These are phyloP conservation scores for Trogon melanurus DNA, from an alignment of 2,113 vertebrate genomes.

Conservation along the genomic window DNA sequence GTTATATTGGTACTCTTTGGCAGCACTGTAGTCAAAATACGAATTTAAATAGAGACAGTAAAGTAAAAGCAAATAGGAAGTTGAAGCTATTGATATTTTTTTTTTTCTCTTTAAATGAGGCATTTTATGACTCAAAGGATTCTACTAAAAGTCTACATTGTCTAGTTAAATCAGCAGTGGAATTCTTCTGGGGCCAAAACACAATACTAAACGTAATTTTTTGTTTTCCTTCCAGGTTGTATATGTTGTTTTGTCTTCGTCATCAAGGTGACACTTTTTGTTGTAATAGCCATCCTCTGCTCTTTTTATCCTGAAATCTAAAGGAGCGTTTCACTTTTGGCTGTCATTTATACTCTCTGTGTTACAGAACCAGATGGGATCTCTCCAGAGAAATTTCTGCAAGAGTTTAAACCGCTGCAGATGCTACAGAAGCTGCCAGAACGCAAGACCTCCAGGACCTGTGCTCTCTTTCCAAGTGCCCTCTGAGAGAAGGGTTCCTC, in stretches of 20 bases:
- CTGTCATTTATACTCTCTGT: not conserved
- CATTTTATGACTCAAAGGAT: constrained; percentile 24
- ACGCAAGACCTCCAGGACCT: not conserved
- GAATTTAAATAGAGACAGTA: constrained; percentile 25
- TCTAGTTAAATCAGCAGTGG: not conserved
- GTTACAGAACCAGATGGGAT: not conserved
- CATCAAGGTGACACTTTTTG: not conserved
- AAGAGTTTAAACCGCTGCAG: not conserved
- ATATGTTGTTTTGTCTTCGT: not conserved
- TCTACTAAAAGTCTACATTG: not conserved
- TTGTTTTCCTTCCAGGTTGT: not conserved
- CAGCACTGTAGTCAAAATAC: not conserved
- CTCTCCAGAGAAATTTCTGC: not conserved
- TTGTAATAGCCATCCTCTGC: not conserved
- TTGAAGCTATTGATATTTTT: not conserved
- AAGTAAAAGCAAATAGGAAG: constrained; percentile 12
- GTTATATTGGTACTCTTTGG: not conserved
- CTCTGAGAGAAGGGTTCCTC: not conserved
- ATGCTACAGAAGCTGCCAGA: not conserved
- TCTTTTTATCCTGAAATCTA: not conserved
- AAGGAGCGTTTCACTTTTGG: not conserved
- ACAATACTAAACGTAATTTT: not conserved
- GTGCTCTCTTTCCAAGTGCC: not conserved
- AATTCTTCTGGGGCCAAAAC: not conserved
- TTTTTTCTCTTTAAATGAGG: constrained; percentile 20